These are phyloP conservation scores for Drosophila stalkeri DNA, from an alignment of 2,888 invertebrate species.

Conservation along the genomic window DNA sequence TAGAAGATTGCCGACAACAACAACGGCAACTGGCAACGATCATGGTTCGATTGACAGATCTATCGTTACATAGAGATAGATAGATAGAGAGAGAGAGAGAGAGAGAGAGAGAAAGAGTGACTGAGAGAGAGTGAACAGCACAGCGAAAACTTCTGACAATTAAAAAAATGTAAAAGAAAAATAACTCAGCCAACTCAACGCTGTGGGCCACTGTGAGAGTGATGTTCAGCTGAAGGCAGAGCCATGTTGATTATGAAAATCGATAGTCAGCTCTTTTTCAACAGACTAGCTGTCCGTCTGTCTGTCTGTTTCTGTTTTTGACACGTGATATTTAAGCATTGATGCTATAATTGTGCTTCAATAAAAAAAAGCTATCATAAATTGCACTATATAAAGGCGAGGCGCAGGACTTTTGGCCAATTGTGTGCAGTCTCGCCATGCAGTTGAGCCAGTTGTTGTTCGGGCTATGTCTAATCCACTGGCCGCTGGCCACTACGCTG, in stretches of 20 bases:
- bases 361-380: constrained; percentile 46
- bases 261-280: constrained; percentile 38
- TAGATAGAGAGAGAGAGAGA: constrained; percentile 37
- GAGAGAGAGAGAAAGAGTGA: constrained; percentile 53
- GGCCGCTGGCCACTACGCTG: constrained; percentile 14
- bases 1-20: constrained; percentile 71
- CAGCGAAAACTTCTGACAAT: constrained; percentile 69
- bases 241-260: constrained; percentile 47
- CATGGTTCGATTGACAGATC: constrained; percentile 41
- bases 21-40: constrained; percentile 41
- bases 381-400: constrained; percentile 51
- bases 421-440: constrained; percentile 16
- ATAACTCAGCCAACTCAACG: neutral
- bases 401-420: neutral
- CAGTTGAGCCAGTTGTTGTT: constrained; percentile 8
- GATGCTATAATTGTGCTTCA: constrained; percentile 78
- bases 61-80: constrained; percentile 10
- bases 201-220: constrained; percentile 6
- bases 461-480: constrained; percentile 6
- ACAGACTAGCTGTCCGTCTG: constrained; percentile 14
- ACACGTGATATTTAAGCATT: constrained; percentile 76
- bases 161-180: constrained; percentile 48
- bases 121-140: constrained; percentile 38
- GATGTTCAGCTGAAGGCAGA: constrained; percentile 7
- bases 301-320: constrained; percentile 36